These are phyloP conservation scores for Ptilonorhynchus violaceus DNA, from an alignment of 2,113 vertebrate species.

Conservation along the genomic window DNA sequence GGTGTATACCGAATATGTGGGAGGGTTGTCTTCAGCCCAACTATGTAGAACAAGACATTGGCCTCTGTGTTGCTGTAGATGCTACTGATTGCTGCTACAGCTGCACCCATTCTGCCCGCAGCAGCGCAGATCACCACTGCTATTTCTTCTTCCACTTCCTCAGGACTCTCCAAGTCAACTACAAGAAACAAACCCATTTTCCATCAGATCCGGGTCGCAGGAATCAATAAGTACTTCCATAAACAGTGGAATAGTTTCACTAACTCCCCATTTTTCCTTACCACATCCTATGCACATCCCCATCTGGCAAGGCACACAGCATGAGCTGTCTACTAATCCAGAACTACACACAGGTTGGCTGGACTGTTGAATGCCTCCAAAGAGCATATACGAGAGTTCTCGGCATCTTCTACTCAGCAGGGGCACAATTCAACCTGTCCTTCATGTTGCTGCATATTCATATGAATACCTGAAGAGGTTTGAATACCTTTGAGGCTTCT, in stretches of 20 bases:
- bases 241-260: not conserved
- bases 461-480: not conserved
- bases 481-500: not conserved
- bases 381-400: not conserved
- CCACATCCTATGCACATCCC: not conserved
- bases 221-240: not conserved
- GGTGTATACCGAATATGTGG: constrained; percentile 76
- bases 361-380: not conserved
- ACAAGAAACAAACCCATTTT: not conserved
- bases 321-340: not conserved
- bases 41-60: constrained; percentile 88
- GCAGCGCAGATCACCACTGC: constrained; percentile 89
- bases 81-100: constrained; percentile 92
- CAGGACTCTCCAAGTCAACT: constrained; percentile 63
- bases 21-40: constrained; percentile 85
- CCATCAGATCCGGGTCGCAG: not conserved
- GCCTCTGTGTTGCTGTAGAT: constrained; percentile 88
- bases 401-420: not conserved
- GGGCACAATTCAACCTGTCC: not conserved
- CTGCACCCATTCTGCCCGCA: constrained; percentile 83
- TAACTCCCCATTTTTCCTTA: not conserved
- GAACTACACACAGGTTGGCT: not conserved
- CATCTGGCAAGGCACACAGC: not conserved
- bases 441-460: not conserved
- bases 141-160: constrained; percentile 74